These are phyloP conservation scores for Clostera curtula DNA, from an alignment of 2,888 invertebrate genomes.

Conservation along the genomic window DNA sequence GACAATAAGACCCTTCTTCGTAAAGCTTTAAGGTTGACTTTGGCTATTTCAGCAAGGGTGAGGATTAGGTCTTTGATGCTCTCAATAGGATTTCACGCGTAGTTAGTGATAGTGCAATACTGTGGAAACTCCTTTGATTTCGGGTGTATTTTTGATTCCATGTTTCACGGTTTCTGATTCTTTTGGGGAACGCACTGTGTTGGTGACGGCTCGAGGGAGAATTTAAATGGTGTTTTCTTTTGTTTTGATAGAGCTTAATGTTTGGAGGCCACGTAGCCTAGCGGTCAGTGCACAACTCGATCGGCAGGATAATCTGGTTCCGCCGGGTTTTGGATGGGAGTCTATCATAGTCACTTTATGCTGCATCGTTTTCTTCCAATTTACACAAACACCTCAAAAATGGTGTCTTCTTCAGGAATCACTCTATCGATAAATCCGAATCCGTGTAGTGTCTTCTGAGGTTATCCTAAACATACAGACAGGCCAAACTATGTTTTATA, in stretches of 20 bases:
- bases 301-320: too few relatives aligned
- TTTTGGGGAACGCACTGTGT: slow-evolving; percentile 21
- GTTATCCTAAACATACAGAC: too few relatives aligned
- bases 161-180: slow-evolving; percentile 51
- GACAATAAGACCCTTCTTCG: slow-evolving; percentile 18
- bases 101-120: slow-evolving; percentile 66
- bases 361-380: too few relatives aligned
- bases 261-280: neutral
- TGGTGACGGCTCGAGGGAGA: slow-evolving; percentile 8
- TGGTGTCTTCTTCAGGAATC: too few relatives aligned
- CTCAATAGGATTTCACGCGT: slow-evolving; percentile 70
- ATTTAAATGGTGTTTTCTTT: neutral
- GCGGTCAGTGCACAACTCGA: neutral
- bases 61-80: slow-evolving; percentile 62
- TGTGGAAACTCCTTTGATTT: slow-evolving; percentile 66
- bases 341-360: too few relatives aligned
- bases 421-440: too few relatives aligned
- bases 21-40: slow-evolving; percentile 14
- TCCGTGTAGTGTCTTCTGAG: too few relatives aligned
- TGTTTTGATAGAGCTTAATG: neutral
- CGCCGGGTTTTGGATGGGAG: too few relatives aligned
- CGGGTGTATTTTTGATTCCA: slow-evolving; percentile 69
- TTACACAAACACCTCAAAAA: too few relatives aligned
- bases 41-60: slow-evolving; percentile 12
- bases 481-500: too few relatives aligned